Evolutionary conservation across 2,888 invertebrate genomes (phyloP).

Genomic region (Tortricodes alternella): DNA sequence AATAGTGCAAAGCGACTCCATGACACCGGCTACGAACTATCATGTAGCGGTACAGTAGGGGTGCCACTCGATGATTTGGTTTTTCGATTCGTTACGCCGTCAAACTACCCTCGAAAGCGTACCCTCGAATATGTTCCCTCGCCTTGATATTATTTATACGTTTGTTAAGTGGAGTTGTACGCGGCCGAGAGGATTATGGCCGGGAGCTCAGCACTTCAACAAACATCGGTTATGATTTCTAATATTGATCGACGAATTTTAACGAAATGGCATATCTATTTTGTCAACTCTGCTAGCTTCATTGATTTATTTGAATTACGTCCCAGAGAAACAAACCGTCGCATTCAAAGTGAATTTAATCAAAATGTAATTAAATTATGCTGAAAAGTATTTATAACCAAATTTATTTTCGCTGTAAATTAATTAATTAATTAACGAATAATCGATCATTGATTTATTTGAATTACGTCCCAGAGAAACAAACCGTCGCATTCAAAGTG

Average conservation of each 20-base stretch:
- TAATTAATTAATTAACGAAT: too few relatives aligned
- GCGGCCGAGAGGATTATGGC: constrained; percentile 72
- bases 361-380: too few relatives aligned
- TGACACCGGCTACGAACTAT: constrained; percentile 63
- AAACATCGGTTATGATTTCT: constrained; percentile 77
- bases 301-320: too few relatives aligned
- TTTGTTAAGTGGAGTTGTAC: constrained; percentile 81
- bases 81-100: constrained; percentile 83
- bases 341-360: too few relatives aligned
- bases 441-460: too few relatives aligned
- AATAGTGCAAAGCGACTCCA: constrained; percentile 49
- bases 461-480: too few relatives aligned
- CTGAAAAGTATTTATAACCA: too few relatives aligned
- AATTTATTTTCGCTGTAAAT: too few relatives aligned
- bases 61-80: constrained; percentile 83
- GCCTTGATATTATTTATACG: constrained; percentile 83
- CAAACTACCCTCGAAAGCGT: constrained; percentile 78
- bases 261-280: constrained; percentile 37
- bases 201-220: constrained; percentile 78
- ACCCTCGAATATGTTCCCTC: constrained; percentile 81
- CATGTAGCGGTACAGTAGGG: constrained; percentile 79
- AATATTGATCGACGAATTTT: constrained; percentile 61
- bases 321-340: too few relatives aligned
- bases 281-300: too few relatives aligned
- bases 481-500: too few relatives aligned